Conservation (phyloP, 1,140 invertebrate genomes). For the Euborellia annulipes region DNA sequence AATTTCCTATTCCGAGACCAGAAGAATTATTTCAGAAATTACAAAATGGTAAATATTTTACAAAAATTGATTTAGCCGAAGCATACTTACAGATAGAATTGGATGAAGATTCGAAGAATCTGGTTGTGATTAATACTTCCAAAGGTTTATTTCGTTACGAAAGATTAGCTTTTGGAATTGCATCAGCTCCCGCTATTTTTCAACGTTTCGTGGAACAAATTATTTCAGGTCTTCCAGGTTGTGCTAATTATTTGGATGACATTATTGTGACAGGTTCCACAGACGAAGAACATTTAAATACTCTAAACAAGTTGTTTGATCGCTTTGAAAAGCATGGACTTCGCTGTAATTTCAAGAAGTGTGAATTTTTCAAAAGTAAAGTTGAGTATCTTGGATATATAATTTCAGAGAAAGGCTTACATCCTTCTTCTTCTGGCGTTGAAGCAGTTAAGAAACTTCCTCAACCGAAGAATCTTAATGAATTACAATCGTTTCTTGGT, state of each 20-base stretch:
- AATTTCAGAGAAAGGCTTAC: too few species aligned
- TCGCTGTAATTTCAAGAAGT: too few species aligned
- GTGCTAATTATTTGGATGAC: slow-evolving; percentile 13
- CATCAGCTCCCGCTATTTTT: slow-evolving; percentile 11
- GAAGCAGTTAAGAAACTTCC: too few species aligned
- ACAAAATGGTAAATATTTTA: background rate
- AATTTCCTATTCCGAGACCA: slow-evolving; percentile 10
- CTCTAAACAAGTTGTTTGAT: too few species aligned
- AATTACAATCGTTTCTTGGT: too few species aligned
- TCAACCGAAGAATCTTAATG: too few species aligned
- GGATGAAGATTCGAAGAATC: slow-evolving; percentile 1
- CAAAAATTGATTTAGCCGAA: slow-evolving; percentile 4
- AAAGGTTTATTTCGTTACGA: slow-evolving; percentile 8
- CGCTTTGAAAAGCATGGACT: too few species aligned
- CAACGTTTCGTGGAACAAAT: slow-evolving; percentile 2
- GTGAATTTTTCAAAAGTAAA: too few species aligned
- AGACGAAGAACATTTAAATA: too few species aligned
- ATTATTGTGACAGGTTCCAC: slow-evolving; percentile 12
- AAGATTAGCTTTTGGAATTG: slow-evolving; percentile 9
- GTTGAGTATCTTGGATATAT: too few species aligned
- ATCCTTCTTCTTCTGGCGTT: too few species aligned
- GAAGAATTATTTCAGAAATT: slow-evolving; percentile 10
- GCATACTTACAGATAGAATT: background rate
- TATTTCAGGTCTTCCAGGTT: slow-evolving; percentile 7
- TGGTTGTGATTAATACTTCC: too few species aligned